Percentiles rank a stretch among this genome's conserved stretches.
These are phyloP conservation scores for Recurvirostra avosetta DNA, from an alignment of 2,113 vertebrate genomes.

Conservation along the genomic window DNA sequence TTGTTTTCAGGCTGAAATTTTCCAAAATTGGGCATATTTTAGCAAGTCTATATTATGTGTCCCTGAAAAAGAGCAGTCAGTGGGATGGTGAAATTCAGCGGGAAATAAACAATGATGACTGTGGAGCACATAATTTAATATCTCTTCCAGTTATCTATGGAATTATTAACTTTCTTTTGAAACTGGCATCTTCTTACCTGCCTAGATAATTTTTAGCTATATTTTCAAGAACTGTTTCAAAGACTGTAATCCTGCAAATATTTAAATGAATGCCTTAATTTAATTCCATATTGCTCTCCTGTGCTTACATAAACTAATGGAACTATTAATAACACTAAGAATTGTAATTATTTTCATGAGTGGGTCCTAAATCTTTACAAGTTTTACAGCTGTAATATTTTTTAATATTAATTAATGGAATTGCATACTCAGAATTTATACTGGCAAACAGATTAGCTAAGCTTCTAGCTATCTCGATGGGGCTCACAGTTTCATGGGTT, in stretches of 20 bases:
- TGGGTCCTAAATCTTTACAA: neutral
- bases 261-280: neutral
- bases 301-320: neutral
- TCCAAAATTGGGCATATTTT: neutral
- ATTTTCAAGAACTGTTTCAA: neutral
- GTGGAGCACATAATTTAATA: neutral
- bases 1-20: neutral
- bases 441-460: neutral
- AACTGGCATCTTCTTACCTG: neutral
- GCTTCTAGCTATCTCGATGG: neutral
- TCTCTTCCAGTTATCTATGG: neutral
- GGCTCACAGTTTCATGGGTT: neutral
- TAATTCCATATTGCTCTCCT: neutral
- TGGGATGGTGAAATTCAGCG: neutral
- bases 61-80: conserved; percentile 22
- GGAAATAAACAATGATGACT: neutral
- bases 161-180: neutral
- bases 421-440: neutral
- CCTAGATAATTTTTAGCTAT: neutral
- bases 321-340: neutral
- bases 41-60: neutral
- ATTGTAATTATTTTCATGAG: neutral
- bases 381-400: neutral
- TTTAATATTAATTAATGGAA: neutral
- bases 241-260: neutral